These are phyloP conservation scores for Scytalopus superciliaris DNA, from an alignment of 2,113 vertebrate genomes.

Conservation along the genomic window DNA sequence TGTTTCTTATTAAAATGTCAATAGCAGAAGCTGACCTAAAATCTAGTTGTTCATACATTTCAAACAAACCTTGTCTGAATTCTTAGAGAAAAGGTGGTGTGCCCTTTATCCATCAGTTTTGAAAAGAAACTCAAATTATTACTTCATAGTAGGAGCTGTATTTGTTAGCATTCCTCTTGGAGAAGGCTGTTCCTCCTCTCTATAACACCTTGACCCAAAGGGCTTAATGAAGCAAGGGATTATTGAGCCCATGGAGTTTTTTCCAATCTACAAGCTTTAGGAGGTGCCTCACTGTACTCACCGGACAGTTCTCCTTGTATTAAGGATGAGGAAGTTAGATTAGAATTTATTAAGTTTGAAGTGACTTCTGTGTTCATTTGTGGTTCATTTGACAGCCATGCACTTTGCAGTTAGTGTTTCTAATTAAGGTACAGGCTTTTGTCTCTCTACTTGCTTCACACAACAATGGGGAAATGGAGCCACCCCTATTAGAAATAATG, in stretches of 20 bases:
- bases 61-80: background rate
- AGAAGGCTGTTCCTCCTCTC: background rate
- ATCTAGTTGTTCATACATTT: background rate
- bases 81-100: background rate
- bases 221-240: background rate
- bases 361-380: background rate
- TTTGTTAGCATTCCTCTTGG: background rate
- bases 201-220: background rate
- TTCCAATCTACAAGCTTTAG: background rate
- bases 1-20: background rate
- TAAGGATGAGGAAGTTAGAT: background rate
- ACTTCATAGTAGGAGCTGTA: background rate
- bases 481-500: conserved; percentile 14
- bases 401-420: background rate
- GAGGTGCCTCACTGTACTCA: background rate
- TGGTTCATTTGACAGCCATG: background rate
- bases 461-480: background rate
- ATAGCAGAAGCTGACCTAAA: background rate
- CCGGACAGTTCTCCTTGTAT: background rate
- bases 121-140: background rate
- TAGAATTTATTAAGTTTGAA: background rate
- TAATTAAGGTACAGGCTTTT: background rate
- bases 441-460: background rate
- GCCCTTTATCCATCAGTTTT: background rate
- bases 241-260: background rate